These are phyloP conservation scores for Xerus rutilus DNA, from an alignment of 2,797 vertebrate genomes.

Conservation along the genomic window DNA sequence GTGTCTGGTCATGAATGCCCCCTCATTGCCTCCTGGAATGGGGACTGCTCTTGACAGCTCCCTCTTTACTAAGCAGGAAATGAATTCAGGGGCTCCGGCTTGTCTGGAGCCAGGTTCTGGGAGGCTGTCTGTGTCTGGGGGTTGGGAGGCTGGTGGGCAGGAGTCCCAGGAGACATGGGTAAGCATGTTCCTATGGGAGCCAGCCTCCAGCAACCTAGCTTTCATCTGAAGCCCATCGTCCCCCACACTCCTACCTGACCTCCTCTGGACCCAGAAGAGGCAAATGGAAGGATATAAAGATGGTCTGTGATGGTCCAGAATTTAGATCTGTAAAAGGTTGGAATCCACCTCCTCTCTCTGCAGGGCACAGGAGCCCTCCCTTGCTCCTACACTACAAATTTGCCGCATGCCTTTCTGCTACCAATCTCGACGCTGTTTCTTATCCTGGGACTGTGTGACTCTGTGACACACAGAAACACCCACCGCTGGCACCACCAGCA, in stretches of 20 bases:
- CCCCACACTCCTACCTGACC: background rate
- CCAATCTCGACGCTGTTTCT: background rate
- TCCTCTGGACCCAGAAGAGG: background rate
- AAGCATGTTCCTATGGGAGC: background rate
- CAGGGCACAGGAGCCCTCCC: background rate
- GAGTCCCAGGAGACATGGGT: background rate
- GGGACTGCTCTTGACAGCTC: slow-evolving; percentile 69
- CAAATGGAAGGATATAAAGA: too few species aligned
- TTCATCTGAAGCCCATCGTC: background rate
- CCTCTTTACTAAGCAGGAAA: slow-evolving; percentile 85
- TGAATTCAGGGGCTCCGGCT: slow-evolving; percentile 70
- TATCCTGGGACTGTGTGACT: background rate
- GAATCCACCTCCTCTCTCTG: background rate
- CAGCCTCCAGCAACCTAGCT: background rate
- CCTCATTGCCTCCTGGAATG: slow-evolving; percentile 79
- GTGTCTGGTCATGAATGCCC: slow-evolving; percentile 78
- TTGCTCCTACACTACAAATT: rapidly evolving
- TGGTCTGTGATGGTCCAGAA: too few species aligned
- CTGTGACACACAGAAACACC: background rate
- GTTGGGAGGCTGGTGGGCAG: rapidly evolving
- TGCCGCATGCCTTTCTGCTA: background rate
- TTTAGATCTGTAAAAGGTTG: background rate
- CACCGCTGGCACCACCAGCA: background rate
- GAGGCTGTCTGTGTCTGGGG: rapidly evolving
- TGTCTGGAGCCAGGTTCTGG: slow-evolving; percentile 38